Evolutionary conservation across 2,888 invertebrate genomes (phyloP).

Genomic region (Aleiodes alternator): DNA sequence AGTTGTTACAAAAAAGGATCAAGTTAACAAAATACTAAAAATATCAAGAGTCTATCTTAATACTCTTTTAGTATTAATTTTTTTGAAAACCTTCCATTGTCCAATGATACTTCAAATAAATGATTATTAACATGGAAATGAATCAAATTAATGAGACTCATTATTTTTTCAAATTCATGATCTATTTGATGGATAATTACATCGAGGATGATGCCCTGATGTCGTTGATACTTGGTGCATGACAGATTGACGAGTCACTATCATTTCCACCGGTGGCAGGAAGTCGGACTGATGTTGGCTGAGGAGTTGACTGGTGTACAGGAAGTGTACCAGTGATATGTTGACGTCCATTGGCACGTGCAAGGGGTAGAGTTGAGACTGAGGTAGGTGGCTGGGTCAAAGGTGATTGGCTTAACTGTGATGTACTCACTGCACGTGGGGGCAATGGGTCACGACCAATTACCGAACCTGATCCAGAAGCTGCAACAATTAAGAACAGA

Average conservation of each 20-base stretch:
- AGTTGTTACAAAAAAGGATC: too few species aligned
- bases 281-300: slow-evolving; percentile 47
- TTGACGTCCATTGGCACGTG: slow-evolving; percentile 60
- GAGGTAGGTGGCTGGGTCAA: slow-evolving; percentile 75
- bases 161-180: background rate
- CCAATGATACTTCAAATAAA: too few species aligned
- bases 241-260: slow-evolving; percentile 53
- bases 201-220: slow-evolving; percentile 58
- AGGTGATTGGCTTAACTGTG: slow-evolving; percentile 66
- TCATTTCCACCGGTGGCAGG: slow-evolving; percentile 41
- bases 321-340: slow-evolving; percentile 57
- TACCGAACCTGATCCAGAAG: slow-evolving; percentile 84
- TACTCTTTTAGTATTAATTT: too few species aligned
- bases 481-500: slow-evolving; percentile 75
- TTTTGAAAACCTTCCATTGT: too few species aligned
- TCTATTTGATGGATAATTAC: slow-evolving; percentile 57
- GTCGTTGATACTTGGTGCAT: slow-evolving; percentile 64
- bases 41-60: too few species aligned
- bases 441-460: slow-evolving; percentile 78
- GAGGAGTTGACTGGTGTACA: slow-evolving; percentile 62
- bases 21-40: too few species aligned
- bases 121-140: too few species aligned
- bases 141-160: too few species aligned
- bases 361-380: slow-evolving; percentile 67
- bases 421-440: slow-evolving; percentile 74